Base-by-base conservation (phyloP, 2,888 invertebrate genomes). In the Onthophagus sagittarius region DNA sequence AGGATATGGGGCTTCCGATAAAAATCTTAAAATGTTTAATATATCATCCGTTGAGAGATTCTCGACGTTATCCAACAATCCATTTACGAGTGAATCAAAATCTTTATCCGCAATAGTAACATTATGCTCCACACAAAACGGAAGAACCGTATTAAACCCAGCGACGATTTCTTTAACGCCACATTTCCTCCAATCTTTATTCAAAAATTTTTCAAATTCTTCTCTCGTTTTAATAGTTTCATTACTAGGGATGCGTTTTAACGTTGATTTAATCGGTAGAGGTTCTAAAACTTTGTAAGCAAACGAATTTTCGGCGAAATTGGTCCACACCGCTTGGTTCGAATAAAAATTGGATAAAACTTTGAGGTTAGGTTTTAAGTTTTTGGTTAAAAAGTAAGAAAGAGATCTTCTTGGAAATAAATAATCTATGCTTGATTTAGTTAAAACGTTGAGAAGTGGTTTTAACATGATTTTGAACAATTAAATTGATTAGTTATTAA, bases 31-130 rank as follows among this genome's bases (percentile, higher is more conserved):
- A 33, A 91, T 77, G 13, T 82, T 82, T 67, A 87, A 81, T 31
- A 94, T 78, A 80, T 93, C 88, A 0, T 88, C 84, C 80, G 91
- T 90, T 14, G 83, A 86, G 2, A 92, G 86, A 74, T 86, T 80
- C 77, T 87, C 85, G 74, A 90, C 84, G 73, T 87, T 87, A 78
- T 89, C 88, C 81, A 85, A 81, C 33, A 86, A 78, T 14, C 85
- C 85, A 77, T 86, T 85, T 0, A 84, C 83, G 75, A 86, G 76
- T 39, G 80, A 80, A 80, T 85, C 83, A 73, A 85, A 85, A 14
- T 83, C 76, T 0, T 39, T 62, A 78, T 86, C 83, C 0, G 83
- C 80, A 33, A 86, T 39, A 64, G 74, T 70, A 9, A 86, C 81
- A 65, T 81, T 76, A 73, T 84, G 80, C 5, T 72, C 53, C 33